Percentiles rank a stretch among this genome's conserved stretches.
phyloP scores from a whole-genome alignment of 2,888 invertebrate species.

The Hypsopygia costalis region DNA sequence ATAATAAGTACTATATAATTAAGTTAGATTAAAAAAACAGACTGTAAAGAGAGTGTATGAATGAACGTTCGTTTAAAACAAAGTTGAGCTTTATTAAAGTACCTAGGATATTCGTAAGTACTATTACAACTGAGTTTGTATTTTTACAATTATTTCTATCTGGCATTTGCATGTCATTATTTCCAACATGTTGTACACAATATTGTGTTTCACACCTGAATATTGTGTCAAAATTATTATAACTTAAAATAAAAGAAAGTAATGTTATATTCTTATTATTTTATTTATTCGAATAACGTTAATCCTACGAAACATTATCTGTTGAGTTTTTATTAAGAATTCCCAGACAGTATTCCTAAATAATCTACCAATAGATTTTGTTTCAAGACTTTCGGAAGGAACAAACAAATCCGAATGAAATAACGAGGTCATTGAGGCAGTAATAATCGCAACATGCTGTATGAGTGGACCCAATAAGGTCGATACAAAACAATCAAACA shows the following conservation, averaged over 20 bases:
- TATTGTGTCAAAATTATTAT: slow-evolving; percentile 72
- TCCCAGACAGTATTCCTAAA: too few species aligned
- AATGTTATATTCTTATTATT: slow-evolving; percentile 47
- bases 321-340: too few species aligned
- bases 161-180: slow-evolving; percentile 51
- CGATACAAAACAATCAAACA: too few species aligned
- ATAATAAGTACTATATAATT: slow-evolving; percentile 36
- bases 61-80: slow-evolving; percentile 71
- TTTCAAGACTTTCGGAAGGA: too few species aligned
- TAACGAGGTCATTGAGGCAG: too few species aligned
- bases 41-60: slow-evolving; percentile 77
- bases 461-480: too few species aligned
- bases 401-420: too few species aligned
- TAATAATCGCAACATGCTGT: too few species aligned
- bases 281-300: slow-evolving; percentile 9
- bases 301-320: neutral
- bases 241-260: slow-evolving; percentile 72
- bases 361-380: too few species aligned
- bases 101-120: slow-evolving; percentile 74
- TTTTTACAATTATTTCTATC: slow-evolving; percentile 76
- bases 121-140: slow-evolving; percentile 73
- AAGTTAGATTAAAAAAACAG: slow-evolving; percentile 57
- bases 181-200: slow-evolving; percentile 68
- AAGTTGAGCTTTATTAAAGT: slow-evolving; percentile 79
- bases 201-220: slow-evolving; percentile 53